Conservation (phyloP, 2,113 vertebrate genomes). For the Eudyptes chrysolophus region DNA sequence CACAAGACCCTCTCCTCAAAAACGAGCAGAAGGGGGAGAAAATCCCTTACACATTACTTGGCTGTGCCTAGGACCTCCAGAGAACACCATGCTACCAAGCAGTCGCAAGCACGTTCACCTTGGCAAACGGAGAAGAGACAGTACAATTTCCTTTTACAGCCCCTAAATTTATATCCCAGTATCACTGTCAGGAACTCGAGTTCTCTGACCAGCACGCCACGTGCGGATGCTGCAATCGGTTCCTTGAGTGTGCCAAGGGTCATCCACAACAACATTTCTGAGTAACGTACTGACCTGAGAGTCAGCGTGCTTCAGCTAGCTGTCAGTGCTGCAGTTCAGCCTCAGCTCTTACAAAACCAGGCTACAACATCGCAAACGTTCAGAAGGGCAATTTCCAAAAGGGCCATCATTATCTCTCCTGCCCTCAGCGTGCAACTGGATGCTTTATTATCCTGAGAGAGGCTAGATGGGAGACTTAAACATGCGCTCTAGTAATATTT, state of each 20-base stretch:
- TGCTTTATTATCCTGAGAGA: neutral
- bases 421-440: neutral
- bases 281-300: neutral
- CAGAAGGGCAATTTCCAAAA: neutral
- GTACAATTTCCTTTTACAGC: neutral
- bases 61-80: neutral
- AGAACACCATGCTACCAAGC: neutral
- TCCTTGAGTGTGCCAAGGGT: neutral
- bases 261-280: neutral
- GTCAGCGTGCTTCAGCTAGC: neutral
- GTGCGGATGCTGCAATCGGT: neutral
- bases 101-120: neutral
- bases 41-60: neutral
- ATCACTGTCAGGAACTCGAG: neutral
- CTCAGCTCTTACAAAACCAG: neutral
- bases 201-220: neutral
- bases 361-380: neutral
- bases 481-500: fast-evolving
- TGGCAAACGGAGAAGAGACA: neutral
- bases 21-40: neutral
- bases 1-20: neutral
- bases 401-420: neutral
- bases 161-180: neutral
- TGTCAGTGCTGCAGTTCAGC: neutral
- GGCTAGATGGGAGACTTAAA: neutral